These are phyloP conservation scores for Tipula vernalis DNA, from an alignment of 2,888 invertebrate genomes.

Conservation along the genomic window DNA sequence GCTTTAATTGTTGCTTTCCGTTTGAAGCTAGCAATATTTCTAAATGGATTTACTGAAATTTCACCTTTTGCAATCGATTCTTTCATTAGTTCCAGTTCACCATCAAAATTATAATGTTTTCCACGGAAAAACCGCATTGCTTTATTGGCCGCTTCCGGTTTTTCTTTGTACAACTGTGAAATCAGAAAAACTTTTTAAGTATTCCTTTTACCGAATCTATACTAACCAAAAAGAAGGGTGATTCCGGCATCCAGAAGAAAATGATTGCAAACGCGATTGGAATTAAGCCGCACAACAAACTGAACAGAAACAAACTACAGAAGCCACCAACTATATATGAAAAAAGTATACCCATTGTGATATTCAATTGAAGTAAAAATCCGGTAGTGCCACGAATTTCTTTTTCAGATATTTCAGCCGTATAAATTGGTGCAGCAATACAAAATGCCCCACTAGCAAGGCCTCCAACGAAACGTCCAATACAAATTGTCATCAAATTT, in stretches of 20 bases:
- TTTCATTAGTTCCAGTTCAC: slow-evolving; percentile 50
- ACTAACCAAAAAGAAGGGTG: slow-evolving; percentile 49
- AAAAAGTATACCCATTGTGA: slow-evolving; percentile 62
- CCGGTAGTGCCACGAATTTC: slow-evolving; percentile 67
- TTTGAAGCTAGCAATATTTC: slow-evolving; percentile 43
- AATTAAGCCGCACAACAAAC: slow-evolving; percentile 27
- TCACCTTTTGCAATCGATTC: slow-evolving; percentile 23
- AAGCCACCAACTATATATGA: slow-evolving; percentile 47
- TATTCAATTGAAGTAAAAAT: slow-evolving; percentile 66
- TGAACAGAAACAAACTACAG: slow-evolving; percentile 26
- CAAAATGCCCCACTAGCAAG: slow-evolving; percentile 60
- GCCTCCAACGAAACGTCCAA: slow-evolving; percentile 32
- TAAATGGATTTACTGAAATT: slow-evolving; percentile 39
- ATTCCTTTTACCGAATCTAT: too few relatives aligned
- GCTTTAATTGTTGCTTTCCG: slow-evolving; percentile 50
- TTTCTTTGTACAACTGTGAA: slow-evolving; percentile 35
- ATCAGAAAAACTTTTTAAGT: not conserved
- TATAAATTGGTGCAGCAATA: slow-evolving; percentile 62
- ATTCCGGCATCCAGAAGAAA: slow-evolving; percentile 62
- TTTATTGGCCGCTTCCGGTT: slow-evolving; percentile 50
- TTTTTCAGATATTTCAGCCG: slow-evolving; percentile 64
- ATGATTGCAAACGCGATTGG: slow-evolving; percentile 49
- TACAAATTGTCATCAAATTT: slow-evolving; percentile 35
- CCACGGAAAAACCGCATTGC: slow-evolving; percentile 67
- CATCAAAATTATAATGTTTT: slow-evolving; percentile 47